A percentile compares a stretch with the other conserved stretches of the same genome.
Conservation (phyloP, 2,797 vertebrate species). For the Rhinella marina region DNA sequence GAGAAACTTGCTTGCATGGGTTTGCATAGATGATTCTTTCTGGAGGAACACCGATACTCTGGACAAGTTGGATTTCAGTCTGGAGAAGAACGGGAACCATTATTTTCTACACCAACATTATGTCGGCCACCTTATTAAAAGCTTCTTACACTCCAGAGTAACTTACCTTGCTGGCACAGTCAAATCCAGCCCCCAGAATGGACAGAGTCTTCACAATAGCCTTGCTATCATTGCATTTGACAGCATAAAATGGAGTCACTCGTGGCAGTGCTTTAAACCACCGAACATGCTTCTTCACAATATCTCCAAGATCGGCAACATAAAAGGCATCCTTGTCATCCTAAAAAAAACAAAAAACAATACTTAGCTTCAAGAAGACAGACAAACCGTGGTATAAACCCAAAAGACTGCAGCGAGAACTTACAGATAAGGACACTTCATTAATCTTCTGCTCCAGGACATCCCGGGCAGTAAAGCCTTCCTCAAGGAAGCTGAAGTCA, state of each 20-base stretch:
- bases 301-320: conserved; percentile 92
- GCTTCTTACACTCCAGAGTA: neutral
- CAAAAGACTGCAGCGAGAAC: conserved; percentile 60
- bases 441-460: conserved; percentile 95
- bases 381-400: neutral
- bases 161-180: conserved; percentile 95
- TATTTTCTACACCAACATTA: neutral
- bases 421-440: conserved; percentile 89
- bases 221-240: conserved; percentile 94
- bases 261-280: conserved; percentile 90
- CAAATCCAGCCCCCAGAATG: conserved; percentile 89
- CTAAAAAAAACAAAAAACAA: conserved; percentile 69
- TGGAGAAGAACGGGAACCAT: conserved; percentile 65
- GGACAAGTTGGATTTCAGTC: conserved; percentile 94
- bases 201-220: conserved; percentile 88
- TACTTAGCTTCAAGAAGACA: neutral
- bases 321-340: conserved; percentile 98
- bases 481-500: conserved; percentile 90
- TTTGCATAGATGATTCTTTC: conserved; percentile 97
- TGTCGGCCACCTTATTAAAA: no score
- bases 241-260: conserved; percentile 91
- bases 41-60: conserved; percentile 89
- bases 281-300: conserved; percentile 91
- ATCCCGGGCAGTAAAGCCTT: conserved; percentile 93
- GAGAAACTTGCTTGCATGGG: conserved; percentile 97